A percentile compares a stretch with the other conserved stretches of the same genome.
phyloP scores from a whole-genome alignment of 92 coral and sea anemone species.

The Porites cylindrica region DNA sequence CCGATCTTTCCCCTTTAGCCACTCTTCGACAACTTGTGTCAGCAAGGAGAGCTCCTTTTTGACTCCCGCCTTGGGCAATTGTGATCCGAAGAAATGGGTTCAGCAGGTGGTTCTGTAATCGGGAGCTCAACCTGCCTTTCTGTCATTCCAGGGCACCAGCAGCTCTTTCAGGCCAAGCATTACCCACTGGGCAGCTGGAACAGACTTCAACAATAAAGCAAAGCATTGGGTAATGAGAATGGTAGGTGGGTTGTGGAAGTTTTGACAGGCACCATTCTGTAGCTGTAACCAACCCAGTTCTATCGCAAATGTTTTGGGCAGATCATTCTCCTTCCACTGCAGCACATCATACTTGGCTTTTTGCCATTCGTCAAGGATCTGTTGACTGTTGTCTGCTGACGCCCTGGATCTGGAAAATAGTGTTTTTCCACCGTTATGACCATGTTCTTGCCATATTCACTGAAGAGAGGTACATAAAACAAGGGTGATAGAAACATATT shows the following conservation, averaged over 20 bases:
- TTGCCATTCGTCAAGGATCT: constrained; percentile 30
- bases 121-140: constrained; percentile 43
- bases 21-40: constrained; percentile 37
- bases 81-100: constrained; percentile 27
- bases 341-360: constrained; percentile 30
- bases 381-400: constrained; percentile 13
- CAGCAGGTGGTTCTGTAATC: constrained; percentile 36
- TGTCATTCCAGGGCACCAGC: constrained; percentile 53
- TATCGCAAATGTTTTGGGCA: constrained; percentile 44
- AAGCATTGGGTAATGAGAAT: constrained; percentile 43
- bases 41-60: constrained; percentile 36
- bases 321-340: not conserved
- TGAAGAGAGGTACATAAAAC: constrained; percentile 11
- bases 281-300: constrained; percentile 50
- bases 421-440: constrained; percentile 37
- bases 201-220: constrained; percentile 45
- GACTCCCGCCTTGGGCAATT: constrained; percentile 41
- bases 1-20: constrained; percentile 41
- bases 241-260: constrained; percentile 19
- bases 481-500: not conserved
- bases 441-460: constrained; percentile 47
- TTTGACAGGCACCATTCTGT: constrained; percentile 50
- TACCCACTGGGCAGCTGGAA: constrained; percentile 46
- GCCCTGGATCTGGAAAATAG: constrained; percentile 31
- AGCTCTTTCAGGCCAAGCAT: constrained; percentile 61